Conservation (phyloP, 2,113 vertebrate species). For the Ictalurus furcatus region DNA sequence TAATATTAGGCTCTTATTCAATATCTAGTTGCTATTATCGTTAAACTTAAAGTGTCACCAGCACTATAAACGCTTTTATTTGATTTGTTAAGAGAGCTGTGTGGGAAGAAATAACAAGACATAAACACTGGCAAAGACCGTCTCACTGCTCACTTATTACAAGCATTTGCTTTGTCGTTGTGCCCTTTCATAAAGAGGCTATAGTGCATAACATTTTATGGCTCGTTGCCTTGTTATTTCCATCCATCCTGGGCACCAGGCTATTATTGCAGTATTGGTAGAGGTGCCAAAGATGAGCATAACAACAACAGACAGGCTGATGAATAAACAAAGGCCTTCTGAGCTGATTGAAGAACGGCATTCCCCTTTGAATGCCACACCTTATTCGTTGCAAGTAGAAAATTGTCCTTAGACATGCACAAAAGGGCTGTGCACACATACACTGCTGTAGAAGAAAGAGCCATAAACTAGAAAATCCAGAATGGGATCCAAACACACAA, state of each 20-base stretch:
- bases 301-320: constrained; percentile 22
- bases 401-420: neutral
- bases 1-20: neutral
- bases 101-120: constrained; percentile 20
- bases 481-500: neutral
- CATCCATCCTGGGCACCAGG: constrained; percentile 31
- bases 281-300: constrained; percentile 18
- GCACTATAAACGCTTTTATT: constrained; percentile 7
- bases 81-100: constrained; percentile 15
- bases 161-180: constrained; percentile 28
- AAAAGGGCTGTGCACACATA: neutral
- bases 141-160: constrained; percentile 20
- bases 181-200: constrained; percentile 36
- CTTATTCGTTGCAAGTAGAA: neutral
- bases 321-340: neutral
- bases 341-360: neutral
- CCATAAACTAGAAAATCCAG: constrained; percentile 2
- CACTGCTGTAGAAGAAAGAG: neutral
- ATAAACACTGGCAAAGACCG: constrained; percentile 25
- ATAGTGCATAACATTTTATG: constrained; percentile 42
- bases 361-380: neutral
- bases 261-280: constrained; percentile 19
- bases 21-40: constrained; percentile 2
- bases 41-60: constrained; percentile 33
- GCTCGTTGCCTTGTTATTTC: constrained; percentile 42